phyloP scores from a whole-genome alignment of 2,888 invertebrate genomes.

The Acheta domesticus region DNA sequence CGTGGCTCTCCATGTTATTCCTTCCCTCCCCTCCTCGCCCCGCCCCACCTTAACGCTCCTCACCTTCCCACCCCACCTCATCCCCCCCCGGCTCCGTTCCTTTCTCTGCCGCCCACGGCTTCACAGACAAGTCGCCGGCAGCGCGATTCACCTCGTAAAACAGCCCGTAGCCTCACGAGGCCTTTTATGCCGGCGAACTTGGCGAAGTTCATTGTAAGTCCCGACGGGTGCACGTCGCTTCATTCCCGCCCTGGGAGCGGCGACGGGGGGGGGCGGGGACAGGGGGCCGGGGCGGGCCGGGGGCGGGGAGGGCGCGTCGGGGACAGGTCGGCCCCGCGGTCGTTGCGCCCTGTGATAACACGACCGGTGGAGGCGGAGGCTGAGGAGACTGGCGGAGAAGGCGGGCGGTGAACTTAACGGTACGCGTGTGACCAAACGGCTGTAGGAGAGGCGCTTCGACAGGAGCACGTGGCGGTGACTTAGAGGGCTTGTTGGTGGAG shows the following conservation, averaged over 20 bases:
- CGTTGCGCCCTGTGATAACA: no score
- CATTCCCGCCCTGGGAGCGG: constrained; percentile 3
- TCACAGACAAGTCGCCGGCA: background rate
- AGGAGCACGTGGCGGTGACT: no score
- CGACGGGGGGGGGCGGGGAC: background rate
- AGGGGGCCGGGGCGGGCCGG: background rate
- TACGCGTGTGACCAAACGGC: no score
- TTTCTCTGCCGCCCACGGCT: background rate
- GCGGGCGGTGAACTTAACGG: no score
- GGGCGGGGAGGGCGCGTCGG: no score
- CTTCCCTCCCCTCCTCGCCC: background rate
- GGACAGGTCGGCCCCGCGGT: no score
- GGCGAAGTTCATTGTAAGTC: constrained; percentile 18
- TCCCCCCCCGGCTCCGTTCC: background rate
- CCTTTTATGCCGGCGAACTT: constrained; percentile 3
- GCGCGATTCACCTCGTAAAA: background rate
- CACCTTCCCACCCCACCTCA: background rate
- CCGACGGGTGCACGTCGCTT: background rate
- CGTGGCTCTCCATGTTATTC: background rate
- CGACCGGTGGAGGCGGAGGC: no score
- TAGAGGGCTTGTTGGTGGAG: no score
- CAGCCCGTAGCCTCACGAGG: background rate
- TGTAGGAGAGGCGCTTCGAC: no score
- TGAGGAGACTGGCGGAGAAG: no score
- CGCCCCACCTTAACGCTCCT: background rate